Base-by-base conservation (phyloP, 1,140 invertebrate species). In the Anastrepha obliqua region DNA sequence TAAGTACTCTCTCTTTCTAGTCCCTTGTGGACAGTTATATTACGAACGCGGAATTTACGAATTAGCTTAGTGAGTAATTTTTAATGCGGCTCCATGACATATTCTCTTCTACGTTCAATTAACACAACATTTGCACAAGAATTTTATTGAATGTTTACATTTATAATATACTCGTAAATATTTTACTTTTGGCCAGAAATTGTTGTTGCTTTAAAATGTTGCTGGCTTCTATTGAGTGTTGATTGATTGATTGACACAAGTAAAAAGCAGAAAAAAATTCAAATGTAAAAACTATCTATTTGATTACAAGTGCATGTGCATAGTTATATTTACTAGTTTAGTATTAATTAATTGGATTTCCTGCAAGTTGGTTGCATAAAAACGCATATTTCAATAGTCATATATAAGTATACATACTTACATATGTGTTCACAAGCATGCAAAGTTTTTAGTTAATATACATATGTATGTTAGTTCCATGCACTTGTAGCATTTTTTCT, bases 351-450 rank as follows among this genome's bases (percentile, higher is more conserved):
- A 17, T 74, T 74, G 44, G 15, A 47, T 74, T 74, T 74, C 67
- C 67, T 74, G 42, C 67, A 74, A 74, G 29, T 47, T 44, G 6
- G 67, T 74, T 74, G 67, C 67, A 74, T 74, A 74, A 74, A 74
- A 74, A 17, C 42, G 67, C 67, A 3, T 74, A 8, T 39, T 74
- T 17, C 42, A 74, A 74, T 55, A 55, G 51, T 55, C 51, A 55
- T 74, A 47, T 15, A 39, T 9, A 67, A 67, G 64, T 67, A 42
- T 67, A 42, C 11, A 67, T 20, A 67, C 20, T 29, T 8, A 67
- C 64, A 67, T 29, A 20, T 67, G 13, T 42, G 11, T 55, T 1
- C 51, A 55, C 11, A 55, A 11, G 51, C 3, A 55, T 55, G 51
- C 51, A 55, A 8, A 55, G 6, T 6, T 55, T 55, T 6, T 55